Percentiles rank a stretch among this genome's conserved stretches.
Evolutionary conservation across 2,113 vertebrate species (phyloP).

Genomic region (Pituophis catenifer): DNA sequence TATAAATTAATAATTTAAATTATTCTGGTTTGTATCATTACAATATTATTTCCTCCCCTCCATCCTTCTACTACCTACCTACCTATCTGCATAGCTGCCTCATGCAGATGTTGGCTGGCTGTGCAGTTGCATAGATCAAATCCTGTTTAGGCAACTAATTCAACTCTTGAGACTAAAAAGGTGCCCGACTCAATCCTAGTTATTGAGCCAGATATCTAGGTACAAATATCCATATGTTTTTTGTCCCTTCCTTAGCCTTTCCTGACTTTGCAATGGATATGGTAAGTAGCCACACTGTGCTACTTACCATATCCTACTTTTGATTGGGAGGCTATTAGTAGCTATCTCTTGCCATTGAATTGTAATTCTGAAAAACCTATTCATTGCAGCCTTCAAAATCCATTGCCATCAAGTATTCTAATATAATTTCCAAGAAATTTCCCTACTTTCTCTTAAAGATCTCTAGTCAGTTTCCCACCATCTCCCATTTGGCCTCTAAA

Average conservation of each 20-base stretch:
- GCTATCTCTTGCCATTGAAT: not conserved
- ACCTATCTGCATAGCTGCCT: not conserved
- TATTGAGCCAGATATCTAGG: not conserved
- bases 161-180: not conserved
- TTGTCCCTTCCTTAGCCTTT: not conserved
- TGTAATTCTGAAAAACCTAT: not conserved
- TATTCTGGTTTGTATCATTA: not conserved
- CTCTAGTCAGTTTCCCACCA: not conserved
- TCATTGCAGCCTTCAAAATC: not conserved
- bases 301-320: not conserved
- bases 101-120: not conserved
- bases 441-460: not conserved
- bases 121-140: not conserved
- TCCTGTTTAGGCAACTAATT: not conserved
- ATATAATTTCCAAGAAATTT: not conserved
- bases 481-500: not conserved
- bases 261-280: not conserved
- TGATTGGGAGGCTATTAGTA: not conserved
- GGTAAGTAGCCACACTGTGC: not conserved
- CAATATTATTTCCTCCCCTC: not conserved
- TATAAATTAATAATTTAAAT: not conserved
- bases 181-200: not conserved
- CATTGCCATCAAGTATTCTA: not conserved
- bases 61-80: not conserved
- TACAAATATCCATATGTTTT: not conserved